A percentile compares a stretch with the other conserved stretches of the same genome.
phyloP scores from a whole-genome alignment of 2,797 vertebrate species.

The Neostethus bicornis region DNA sequence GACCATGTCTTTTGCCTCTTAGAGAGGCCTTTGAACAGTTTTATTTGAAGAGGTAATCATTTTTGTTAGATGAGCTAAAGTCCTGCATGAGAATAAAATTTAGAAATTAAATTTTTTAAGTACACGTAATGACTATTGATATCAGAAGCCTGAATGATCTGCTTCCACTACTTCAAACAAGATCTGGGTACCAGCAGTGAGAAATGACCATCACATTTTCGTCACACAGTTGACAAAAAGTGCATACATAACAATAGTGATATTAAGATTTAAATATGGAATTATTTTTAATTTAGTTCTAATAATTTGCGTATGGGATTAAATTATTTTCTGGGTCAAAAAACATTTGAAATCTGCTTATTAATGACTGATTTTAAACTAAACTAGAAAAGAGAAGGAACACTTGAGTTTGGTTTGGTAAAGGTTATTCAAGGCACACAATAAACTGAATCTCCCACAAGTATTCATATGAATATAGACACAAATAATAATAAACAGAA shows the following conservation, averaged over 20 bases:
- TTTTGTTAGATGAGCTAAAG: conserved; percentile 71
- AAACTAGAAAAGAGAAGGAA: background rate
- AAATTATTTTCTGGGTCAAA: background rate
- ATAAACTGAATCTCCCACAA: too few species aligned
- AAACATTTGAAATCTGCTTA: background rate
- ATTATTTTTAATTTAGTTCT: too few species aligned
- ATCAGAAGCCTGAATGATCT: conserved; percentile 69
- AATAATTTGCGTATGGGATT: background rate
- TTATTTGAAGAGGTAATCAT: conserved; percentile 57
- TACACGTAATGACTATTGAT: conserved; percentile 57
- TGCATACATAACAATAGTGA: conserved; percentile 29
- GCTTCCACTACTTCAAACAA: conserved; percentile 63
- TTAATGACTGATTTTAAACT: too few species aligned
- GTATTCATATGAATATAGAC: too few species aligned
- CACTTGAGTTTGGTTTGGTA: background rate
- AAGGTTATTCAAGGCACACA: too few species aligned
- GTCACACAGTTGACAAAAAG: conserved; percentile 39
- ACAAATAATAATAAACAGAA: too few species aligned
- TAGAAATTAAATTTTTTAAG: conserved; percentile 62
- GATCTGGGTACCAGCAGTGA: conserved; percentile 40
- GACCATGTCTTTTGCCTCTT: conserved; percentile 51
- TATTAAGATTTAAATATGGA: conserved; percentile 2
- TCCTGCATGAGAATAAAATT: conserved; percentile 73
- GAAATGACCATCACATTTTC: conserved; percentile 42
- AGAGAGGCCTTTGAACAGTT: conserved; percentile 62